Base-by-base conservation (phyloP, 1,140 invertebrate genomes). In the Carposina sasakii region DNA sequence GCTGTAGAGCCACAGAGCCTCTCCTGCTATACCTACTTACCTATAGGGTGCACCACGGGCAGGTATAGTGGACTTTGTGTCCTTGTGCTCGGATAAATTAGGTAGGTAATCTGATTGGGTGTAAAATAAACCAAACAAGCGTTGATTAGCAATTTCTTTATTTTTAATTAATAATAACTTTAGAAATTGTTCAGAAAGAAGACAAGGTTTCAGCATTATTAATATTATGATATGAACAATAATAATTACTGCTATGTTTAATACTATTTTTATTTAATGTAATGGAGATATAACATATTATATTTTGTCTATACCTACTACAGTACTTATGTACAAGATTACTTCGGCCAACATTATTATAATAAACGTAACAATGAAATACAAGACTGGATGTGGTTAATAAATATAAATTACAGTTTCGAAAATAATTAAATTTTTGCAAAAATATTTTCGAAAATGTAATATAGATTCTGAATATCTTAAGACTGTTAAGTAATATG, bases 171-270 rank as follows among this genome's bases (percentile, higher is more conserved):
- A 83, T 83, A 85, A 84, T 85, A 86, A 84, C 79, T 85, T 86
- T 86, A 86, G 85, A 86, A 86, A 86, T 85, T 82, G 83, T 86
- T 85, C 82, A 72, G 85, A 86, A 81, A 85, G 85, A 86, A 85
- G 83, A 85, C 82, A 85, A 85, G 71, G 69, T 81, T 77, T 74
- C 70, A 79, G 76, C 72, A 67, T 77, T 70, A 58, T 81, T 76
- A 74, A 67, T 62, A 72, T 78, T 78, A 86, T 86, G 85, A 86
- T 86, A 86, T 86, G 85, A 86, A 86, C 85, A 86, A 79, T 84
- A 84, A 83, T 83, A 79, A 81, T 84, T 81, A 81, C 66, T 56
- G 66, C 75, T 84, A 81, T 78, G 66, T 69, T 78, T 77, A 81
- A 74, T 60, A 67, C 76, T 79, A 81, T 79, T 54, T 49, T 54